Evolutionary conservation across 2,113 vertebrate genomes (phyloP).

Genomic region (Salvator merianae): DNA sequence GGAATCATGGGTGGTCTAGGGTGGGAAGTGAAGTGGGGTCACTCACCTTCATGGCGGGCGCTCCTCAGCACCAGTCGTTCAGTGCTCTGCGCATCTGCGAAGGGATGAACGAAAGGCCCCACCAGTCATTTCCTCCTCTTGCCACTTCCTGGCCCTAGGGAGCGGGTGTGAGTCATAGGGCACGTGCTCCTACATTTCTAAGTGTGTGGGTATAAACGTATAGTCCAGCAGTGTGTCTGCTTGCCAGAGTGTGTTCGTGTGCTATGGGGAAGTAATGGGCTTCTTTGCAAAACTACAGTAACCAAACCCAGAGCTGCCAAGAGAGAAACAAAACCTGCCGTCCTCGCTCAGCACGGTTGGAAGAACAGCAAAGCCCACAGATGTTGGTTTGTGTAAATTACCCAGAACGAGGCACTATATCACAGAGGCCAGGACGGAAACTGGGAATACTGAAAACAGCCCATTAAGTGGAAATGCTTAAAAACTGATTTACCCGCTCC

Average conservation of each 20-base stretch:
- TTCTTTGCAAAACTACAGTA: neutral
- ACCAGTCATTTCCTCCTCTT: constrained; percentile 35
- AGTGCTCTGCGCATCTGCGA: neutral
- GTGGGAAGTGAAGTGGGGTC: neutral
- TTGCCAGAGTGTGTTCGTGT: neutral
- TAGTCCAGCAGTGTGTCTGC: neutral
- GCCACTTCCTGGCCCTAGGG: constrained; percentile 28
- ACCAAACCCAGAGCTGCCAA: neutral
- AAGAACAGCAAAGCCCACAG: neutral
- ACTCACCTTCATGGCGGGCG: constrained; percentile 36
- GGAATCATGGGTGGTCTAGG: neutral
- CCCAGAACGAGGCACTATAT: neutral
- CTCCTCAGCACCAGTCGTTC: neutral
- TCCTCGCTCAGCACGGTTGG: neutral
- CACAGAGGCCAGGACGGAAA: neutral
- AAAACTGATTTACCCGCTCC: no score
- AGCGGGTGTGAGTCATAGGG: neutral
- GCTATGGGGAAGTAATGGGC: neutral
- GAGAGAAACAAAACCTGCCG: neutral
- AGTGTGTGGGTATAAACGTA: constrained; percentile 3
- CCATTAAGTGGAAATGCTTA: neutral
- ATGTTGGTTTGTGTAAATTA: neutral
- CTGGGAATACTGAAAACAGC: neutral
- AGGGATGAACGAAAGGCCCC: neutral
- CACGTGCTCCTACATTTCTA: constrained; percentile 7